Evolutionary conservation across 2,888 invertebrate genomes (phyloP).

Genomic region (Drosophila tripunctata): DNA sequence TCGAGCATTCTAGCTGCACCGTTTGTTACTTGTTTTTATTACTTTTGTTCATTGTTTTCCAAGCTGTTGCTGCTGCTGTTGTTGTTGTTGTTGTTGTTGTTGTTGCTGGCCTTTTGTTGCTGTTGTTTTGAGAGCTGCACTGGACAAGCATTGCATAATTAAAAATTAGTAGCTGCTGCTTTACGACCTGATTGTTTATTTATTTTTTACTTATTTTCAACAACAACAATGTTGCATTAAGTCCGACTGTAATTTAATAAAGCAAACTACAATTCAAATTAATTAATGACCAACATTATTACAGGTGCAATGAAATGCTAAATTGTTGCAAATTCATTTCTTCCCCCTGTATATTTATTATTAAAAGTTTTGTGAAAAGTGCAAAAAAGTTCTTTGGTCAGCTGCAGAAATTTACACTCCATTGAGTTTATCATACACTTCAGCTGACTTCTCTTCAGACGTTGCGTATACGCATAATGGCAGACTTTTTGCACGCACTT

Average conservation of each 20-base stretch:
- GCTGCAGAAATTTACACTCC: conserved; percentile 5
- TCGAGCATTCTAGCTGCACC: no score
- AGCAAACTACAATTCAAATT: conserved; percentile 48
- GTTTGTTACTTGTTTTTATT: conserved; percentile 21
- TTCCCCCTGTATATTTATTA: no score
- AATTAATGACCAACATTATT: conserved; percentile 46
- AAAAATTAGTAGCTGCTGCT: conserved; percentile 66
- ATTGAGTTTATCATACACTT: background rate
- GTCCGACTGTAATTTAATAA: conserved; percentile 46
- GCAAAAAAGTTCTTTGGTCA: background rate
- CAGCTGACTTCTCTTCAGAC: background rate
- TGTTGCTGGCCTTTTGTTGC: conserved; percentile 4
- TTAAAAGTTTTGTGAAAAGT: background rate
- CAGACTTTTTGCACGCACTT: conserved; percentile 1
- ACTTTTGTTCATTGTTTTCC: conserved; percentile 1
- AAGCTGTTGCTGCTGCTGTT: background rate
- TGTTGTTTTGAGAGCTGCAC: conserved; percentile 23
- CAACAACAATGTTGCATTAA: conserved; percentile 11
- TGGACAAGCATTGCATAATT: conserved; percentile 67
- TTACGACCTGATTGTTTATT: conserved; percentile 56
- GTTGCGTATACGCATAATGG: background rate
- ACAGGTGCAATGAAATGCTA: background rate
- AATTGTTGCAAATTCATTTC: background rate
- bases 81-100: conserved; percentile 3
- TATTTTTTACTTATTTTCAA: conserved; percentile 28